Percentiles rank a stretch among this genome's conserved stretches.
Evolutionary conservation across 2,888 invertebrate species (phyloP).

Genomic region (Scaeva pyrastri): DNA sequence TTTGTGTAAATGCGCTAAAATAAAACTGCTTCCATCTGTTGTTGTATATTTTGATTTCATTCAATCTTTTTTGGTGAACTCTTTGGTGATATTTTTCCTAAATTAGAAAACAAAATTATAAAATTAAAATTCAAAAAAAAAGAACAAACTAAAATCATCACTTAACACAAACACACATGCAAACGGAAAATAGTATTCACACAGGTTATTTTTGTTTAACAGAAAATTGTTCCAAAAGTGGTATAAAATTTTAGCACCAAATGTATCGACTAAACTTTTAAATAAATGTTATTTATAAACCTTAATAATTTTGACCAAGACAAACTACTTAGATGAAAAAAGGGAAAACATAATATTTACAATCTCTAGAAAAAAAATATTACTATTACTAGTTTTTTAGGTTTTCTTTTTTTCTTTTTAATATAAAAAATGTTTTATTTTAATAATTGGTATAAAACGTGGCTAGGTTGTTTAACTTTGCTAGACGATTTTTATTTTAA

Average conservation of each 20-base stretch:
- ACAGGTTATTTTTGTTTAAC: conserved; percentile 11
- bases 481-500: conserved; percentile 84
- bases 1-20: conserved; percentile 50
- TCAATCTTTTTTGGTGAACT: conserved; percentile 78
- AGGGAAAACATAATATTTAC: conserved; percentile 34
- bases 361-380: conserved; percentile 39
- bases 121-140: conserved; percentile 66
- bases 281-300: conserved; percentile 3
- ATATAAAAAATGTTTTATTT: conserved; percentile 55
- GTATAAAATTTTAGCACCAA: conserved; percentile 57
- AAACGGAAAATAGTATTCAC: conserved; percentile 53
- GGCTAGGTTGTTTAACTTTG: conserved; percentile 30
- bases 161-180: conserved; percentile 62
- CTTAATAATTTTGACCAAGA: background rate
- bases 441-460: conserved; percentile 53
- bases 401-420: conserved; percentile 35
- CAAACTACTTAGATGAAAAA: conserved; percentile 19
- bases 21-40: conserved; percentile 57
- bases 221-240: conserved; percentile 18
- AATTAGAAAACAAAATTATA: conserved; percentile 76
- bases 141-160: conserved; percentile 54
- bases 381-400: conserved; percentile 23
- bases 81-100: conserved; percentile 80
- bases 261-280: conserved; percentile 38
- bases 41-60: conserved; percentile 48